These are phyloP conservation scores for Drosophila pullipes DNA, from an alignment of 2,888 invertebrate species.

Conservation along the genomic window DNA sequence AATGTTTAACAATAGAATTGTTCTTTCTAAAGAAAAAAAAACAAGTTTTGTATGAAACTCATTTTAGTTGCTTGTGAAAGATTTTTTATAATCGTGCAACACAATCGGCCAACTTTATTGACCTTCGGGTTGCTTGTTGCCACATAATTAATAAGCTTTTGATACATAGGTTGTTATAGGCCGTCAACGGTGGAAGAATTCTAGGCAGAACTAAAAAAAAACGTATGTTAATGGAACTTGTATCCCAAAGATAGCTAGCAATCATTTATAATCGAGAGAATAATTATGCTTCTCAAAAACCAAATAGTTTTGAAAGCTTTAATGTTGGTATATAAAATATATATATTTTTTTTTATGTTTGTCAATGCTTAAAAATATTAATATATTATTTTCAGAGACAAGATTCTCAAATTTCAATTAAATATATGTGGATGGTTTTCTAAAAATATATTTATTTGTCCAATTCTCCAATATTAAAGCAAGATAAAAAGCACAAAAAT, in stretches of 20 bases:
- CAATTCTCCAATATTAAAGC: slow-evolving; percentile 18
- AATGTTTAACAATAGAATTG: slow-evolving; percentile 5
- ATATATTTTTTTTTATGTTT: not conserved
- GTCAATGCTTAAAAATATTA: not conserved
- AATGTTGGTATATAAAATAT: not conserved
- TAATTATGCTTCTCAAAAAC: not conserved
- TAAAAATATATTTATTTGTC: slow-evolving; percentile 16
- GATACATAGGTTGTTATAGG: slow-evolving; percentile 1
- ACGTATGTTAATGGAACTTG: slow-evolving; percentile 14
- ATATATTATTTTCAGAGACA: not conserved
- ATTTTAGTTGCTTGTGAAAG: slow-evolving; percentile 9
- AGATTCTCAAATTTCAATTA: slow-evolving; percentile 8
- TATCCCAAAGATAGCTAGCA: not conserved
- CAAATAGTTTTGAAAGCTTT: not conserved
- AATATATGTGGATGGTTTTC: not conserved
- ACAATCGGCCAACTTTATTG: slow-evolving; percentile 39
- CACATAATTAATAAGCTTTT: slow-evolving; percentile 22
- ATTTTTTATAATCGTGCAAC: slow-evolving; percentile 18
- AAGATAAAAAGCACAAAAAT: slow-evolving; percentile 14
- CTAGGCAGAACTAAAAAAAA: not conserved
- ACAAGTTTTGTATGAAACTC: slow-evolving; percentile 25
- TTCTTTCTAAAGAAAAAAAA: slow-evolving; percentile 11
- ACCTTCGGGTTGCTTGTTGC: slow-evolving; percentile 29
- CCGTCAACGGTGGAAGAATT: not conserved
- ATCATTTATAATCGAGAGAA: slow-evolving; percentile 20